phyloP scores from a whole-genome alignment of 2,888 invertebrate species.

The Tetragnatha montana region DNA sequence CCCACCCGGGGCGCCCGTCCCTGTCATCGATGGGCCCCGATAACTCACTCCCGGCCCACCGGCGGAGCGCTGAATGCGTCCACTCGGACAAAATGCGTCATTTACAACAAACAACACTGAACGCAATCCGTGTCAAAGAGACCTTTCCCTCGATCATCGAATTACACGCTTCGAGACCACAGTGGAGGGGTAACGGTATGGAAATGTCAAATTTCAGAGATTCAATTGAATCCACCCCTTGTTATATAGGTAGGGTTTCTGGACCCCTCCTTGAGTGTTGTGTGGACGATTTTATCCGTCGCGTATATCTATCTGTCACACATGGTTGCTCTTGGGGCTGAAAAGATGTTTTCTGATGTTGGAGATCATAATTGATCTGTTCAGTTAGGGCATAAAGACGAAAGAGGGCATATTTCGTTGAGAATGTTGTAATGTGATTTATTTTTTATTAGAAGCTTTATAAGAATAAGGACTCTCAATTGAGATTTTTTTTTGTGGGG shows the following conservation, averaged over 20 bases:
- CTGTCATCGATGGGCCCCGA: slow-evolving; percentile 41
- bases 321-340: not conserved
- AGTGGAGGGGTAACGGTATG: not conserved
- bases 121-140: not conserved
- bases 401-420: too few relatives aligned
- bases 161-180: slow-evolving; percentile 64
- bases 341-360: not conserved
- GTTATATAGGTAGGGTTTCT: not conserved
- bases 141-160: slow-evolving; percentile 31
- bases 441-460: too few relatives aligned
- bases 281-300: not conserved
- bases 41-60: slow-evolving; percentile 27
- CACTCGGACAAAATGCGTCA: slow-evolving; percentile 36
- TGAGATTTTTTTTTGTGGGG: too few relatives aligned
- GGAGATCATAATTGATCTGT: not conserved
- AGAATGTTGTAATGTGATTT: too few relatives aligned
- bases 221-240: not conserved
- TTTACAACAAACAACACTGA: slow-evolving; percentile 40
- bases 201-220: not conserved
- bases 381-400: too few relatives aligned
- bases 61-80: not conserved
- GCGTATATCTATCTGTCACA: not conserved
- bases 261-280: not conserved
- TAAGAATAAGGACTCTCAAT: too few relatives aligned
- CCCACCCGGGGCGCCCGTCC: not conserved